Evolutionary conservation across 2,888 invertebrate species (phyloP), one percentile per base, ranked within the genome.

Genomic region (Pharmacophagus antenor): DNA sequence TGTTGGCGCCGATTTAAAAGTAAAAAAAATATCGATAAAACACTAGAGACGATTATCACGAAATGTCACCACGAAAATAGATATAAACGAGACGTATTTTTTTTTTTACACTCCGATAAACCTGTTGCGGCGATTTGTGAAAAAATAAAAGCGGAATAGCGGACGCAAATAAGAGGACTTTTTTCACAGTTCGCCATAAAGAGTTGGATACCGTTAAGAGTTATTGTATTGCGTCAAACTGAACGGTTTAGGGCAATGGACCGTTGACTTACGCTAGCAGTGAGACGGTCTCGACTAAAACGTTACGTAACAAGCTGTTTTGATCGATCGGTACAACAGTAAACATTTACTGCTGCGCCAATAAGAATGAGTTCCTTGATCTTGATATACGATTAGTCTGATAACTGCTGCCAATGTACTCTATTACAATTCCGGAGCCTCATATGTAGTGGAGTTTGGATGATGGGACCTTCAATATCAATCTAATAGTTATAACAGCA

Each of bases 81-180:
- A 74, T 81, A 81, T 84, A 78, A 79, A 79, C 72, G 68, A 67
- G 68, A 65, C 69, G 67, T 67, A 70, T 60, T 56, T 62, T 31
- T 63, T 64, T 63, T 54, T 12, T 21, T 51, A n/a, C 18, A 2
- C 1, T 18, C 2, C 42, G 44, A 74, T 18, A 80, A 86, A 87
- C 86, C 84, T 83, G 86, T 85, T 78, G 76, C 69, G 67, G 73
- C 65, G 70, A 70, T 74, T 61, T 56, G 56, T 52, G 31, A 49
- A 53, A 56, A 56, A 76, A 81, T 79, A 80, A 76, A 79, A 82
- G 75, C 82, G 86, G 72, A 84, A 80, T 73, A 63, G 68, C 73
- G 73, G 73, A 73, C 77, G 79, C 79, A 81, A 84, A 84, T 82
- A 82, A 80, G 77, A 82, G 74, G 82, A 79, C 82, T 80, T 80